Base-by-base conservation (phyloP, 2,888 invertebrate species). In the Parthenolecanium corni region DNA sequence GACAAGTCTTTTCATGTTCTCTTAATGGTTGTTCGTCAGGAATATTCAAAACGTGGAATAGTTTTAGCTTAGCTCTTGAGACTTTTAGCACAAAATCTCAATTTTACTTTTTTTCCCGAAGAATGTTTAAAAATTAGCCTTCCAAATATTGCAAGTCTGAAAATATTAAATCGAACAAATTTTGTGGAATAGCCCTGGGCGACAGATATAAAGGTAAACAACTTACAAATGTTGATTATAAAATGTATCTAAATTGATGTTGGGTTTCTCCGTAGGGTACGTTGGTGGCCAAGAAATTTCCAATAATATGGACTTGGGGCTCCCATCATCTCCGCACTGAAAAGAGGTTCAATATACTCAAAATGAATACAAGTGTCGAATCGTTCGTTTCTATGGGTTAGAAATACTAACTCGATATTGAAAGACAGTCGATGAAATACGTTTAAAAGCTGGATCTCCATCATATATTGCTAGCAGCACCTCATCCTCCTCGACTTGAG, bases 171-270 rank as follows among this genome's bases (percentile, higher is more conserved):
- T n/a, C n/a, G n/a, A n/a, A n/a, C n/a, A n/a, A n/a, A n/a, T n/a
- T n/a, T n/a, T n/a, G n/a, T n/a, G n/a, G n/a, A n/a, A n/a, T n/a
- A n/a, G n/a, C n/a, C n/a, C n/a, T n/a, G n/a, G n/a, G n/a, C n/a
- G n/a, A n/a, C n/a, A n/a, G n/a, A n/a, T n/a, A n/a, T n/a, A n/a
- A n/a, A n/a, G n/a, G n/a, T 46, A 3, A 20, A 61, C 68, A 72
- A 82, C 88, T 84, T 78, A 93, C 93, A 95, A 75, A 73, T 89
- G 85, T 72, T 89, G 86, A 75, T 96, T 96, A 73, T 91, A 95
- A 76, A 95, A 96, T 40, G 88, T 84, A 69, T 93, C 87, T 80
- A 95, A 79, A 75, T 86, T 91, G 65, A 94, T 79, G 24, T 72
- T 76, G 12, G 96, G 94, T 68, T 83, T 79, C 49, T 85, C 85